phyloP scores from a whole-genome alignment of 2,113 vertebrate genomes.

The Oryzias melastigma region DNA sequence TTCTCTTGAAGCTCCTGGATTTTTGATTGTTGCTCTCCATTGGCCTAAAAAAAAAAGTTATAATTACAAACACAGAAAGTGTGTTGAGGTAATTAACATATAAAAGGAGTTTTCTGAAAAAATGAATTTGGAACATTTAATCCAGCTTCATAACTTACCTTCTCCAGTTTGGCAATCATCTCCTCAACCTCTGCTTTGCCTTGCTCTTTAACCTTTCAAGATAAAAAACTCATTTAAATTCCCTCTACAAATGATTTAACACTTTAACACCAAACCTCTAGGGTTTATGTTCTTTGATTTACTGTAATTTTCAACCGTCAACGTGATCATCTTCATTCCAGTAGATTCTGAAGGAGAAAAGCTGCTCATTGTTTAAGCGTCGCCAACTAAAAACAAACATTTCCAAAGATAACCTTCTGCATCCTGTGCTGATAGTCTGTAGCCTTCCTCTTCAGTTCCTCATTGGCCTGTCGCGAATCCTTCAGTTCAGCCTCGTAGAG shows the following conservation, averaged over 20 bases:
- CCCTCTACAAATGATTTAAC: neutral
- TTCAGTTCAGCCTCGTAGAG: constrained; percentile 94
- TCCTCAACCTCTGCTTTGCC: constrained; percentile 92
- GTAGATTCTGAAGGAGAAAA: no score
- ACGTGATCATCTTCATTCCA: no score
- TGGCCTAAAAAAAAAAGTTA: constrained; percentile 78
- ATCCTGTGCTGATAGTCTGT: constrained; percentile 92
- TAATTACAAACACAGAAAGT: neutral
- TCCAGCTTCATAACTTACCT: constrained; percentile 75
- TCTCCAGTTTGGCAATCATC: constrained; percentile 86
- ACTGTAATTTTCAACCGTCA: no score
- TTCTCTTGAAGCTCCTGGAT: constrained; percentile 96
- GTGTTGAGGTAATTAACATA: rapidly evolving
- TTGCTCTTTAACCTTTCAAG: constrained; percentile 91
- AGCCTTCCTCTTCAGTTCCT: constrained; percentile 94
- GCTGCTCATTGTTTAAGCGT: no score
- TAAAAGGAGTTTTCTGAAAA: no score
- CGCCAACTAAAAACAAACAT: no score
- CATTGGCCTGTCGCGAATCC: constrained; percentile 89
- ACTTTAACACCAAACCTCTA: no score
- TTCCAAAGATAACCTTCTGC: constrained; percentile 83
- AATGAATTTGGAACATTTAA: neutral
- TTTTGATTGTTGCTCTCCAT: constrained; percentile 90
- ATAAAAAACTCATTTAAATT: constrained; percentile 8
- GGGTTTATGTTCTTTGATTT: no score